Evolutionary conservation across 2,113 vertebrate genomes (phyloP), one percentile per base, ranked within the genome.

Genomic region (Elephantulus edwardii): DNA sequence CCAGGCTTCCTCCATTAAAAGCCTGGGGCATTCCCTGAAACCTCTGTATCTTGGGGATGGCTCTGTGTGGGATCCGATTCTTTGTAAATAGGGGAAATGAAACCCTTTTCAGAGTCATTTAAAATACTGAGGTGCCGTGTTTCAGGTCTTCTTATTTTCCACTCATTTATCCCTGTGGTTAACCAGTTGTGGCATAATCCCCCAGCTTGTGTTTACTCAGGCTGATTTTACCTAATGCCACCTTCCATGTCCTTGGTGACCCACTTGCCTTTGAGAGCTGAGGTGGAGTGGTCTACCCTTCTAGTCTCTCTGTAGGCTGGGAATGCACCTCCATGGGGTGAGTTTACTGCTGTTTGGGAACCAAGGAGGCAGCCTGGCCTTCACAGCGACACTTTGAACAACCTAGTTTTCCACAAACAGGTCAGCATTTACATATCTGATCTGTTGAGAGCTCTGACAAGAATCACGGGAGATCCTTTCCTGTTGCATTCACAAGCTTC

Each of bases 311-410:
- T 93, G 90, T 70, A 81, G 81, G 93, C 95, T 38, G 87, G 91
- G 91, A 96, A 95, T 91, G 64, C 79, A 89, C 74, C 95, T 93
- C 87, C 91, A 30, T 86, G 26, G 0, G 33, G 89, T 83, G 87
- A 70, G 81, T 96, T 97, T 95, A 95, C 91, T 95, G 93, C 93
- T 96, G 87, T 95, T 96, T 95, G 90, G 91, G 91, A 91, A 90
- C 58, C 95, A 91, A 95, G 90, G 71, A 79, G 64, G 70, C 26
- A 54, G 28, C 64, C 38, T 52, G 64, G 77, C 60, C 17, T 94
- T 81, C 84, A 50, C 89, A 90, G 95, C 81, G 79, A 95, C 94
- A 74, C 84, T 96, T 89, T 94, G 94, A 97, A 94, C 89, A 93
- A 91, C 81, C 92, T 91, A 88, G 58, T 95, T 96, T 95, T 96